Base-by-base conservation (phyloP, 1,140 invertebrate species). In the Hyles vespertilio region DNA sequence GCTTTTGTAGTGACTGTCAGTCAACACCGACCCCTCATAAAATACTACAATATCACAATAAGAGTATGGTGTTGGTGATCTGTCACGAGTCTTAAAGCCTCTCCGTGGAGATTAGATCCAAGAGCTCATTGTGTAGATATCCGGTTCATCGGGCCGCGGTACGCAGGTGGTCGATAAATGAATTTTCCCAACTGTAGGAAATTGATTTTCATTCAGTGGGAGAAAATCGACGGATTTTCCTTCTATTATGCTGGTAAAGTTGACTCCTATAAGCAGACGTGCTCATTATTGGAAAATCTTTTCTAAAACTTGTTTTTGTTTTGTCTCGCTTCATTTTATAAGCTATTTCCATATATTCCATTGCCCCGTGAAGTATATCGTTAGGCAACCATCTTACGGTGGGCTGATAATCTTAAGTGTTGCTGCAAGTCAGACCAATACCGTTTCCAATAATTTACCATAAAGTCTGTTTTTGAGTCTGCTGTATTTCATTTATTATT, bases 111-210 rank as follows among this genome's bases (percentile, higher is more conserved):
- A 74, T 74, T 70, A 70, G 48, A 63, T 51, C 51, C 55, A 45
- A 51, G 61, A 43, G 56, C 54, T 58, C 55, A 67, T 75, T 72
- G 72, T 75, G 64, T 53, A 56, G 67, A 63, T 52, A 56, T 58
- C 44, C 58, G 61, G 47, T 65, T 74, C 65, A 70, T 72, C 51
- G 67, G 68, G 58, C 64, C 61, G 55, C 59, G 58, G 61, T 45
- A 59, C 57, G 65, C 72, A 75, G 70, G 72, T 75, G 72, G 67
- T 72, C 65, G 61, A 74, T 74, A 70, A 70, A 68, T 69, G 69
- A 70, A 71, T 62, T 72, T 74, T 74, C 72, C 64, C 65, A 63
- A 65, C 59, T 59, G 50, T 51, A 58, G 54, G 61, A 67, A 70
- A 72, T 75, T 75, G 67, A 70, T 72, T 75, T 70, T 65, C 56